These are phyloP conservation scores for Trichomalopsis sarcophagae DNA, from an alignment of 1,140 invertebrate genomes.

Conservation along the genomic window DNA sequence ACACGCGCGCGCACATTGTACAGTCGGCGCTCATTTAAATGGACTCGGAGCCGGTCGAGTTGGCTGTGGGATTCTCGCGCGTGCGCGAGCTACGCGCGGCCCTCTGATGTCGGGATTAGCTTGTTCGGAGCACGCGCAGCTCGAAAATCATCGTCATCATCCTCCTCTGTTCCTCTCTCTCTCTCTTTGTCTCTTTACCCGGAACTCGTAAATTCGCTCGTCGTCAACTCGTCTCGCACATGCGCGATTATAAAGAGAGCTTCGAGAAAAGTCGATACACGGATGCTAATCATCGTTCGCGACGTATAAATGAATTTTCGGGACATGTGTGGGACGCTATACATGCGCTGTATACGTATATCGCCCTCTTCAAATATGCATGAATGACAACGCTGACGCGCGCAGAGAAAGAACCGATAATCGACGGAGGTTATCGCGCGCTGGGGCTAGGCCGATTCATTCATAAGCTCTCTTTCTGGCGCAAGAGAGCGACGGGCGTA, in stretches of 20 bases:
- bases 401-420: constrained; percentile 29
- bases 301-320: not conserved
- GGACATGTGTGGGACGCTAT: not conserved
- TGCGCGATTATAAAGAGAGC: too few species aligned
- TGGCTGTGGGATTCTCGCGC: not conserved
- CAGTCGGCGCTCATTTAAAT: constrained; percentile 16
- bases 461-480: constrained; percentile 41
- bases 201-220: too few species aligned
- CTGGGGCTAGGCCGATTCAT: constrained; percentile 44
- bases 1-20: not conserved
- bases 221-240: too few species aligned
- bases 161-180: too few species aligned
- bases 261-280: too few species aligned
- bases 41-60: not conserved
- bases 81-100: not conserved
- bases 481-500: not conserved
- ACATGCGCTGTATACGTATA: not conserved
- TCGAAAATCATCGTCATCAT: too few species aligned
- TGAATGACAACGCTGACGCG: constrained; percentile 32
- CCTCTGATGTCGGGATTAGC: constrained; percentile 27
- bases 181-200: too few species aligned
- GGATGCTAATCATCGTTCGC: not conserved
- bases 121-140: constrained; percentile 40
- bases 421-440: constrained; percentile 51
- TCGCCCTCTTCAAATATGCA: constrained; percentile 27